phyloP scores from a whole-genome alignment of 2,113 vertebrate genomes.

The Diadophis punctatus region DNA sequence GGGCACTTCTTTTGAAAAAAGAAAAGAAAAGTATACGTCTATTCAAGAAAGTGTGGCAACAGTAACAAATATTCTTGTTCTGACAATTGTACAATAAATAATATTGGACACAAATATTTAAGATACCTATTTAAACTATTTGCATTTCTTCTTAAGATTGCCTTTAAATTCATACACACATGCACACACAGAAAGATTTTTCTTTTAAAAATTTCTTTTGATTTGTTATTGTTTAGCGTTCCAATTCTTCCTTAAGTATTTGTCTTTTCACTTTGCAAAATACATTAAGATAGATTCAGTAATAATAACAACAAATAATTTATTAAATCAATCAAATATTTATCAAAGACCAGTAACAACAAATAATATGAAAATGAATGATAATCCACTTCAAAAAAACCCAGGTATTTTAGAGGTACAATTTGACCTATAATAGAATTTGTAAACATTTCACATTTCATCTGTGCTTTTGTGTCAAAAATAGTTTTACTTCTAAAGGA shows the following conservation, averaged over 20 bases:
- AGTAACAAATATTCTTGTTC: background rate
- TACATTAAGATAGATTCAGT: background rate
- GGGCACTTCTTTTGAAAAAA: background rate
- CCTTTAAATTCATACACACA: background rate
- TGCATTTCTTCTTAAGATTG: background rate
- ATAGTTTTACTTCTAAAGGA: conserved; percentile 77
- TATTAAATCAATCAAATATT: background rate
- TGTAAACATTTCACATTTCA: conserved; percentile 72
- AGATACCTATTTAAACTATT: background rate
- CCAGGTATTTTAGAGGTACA: conserved; percentile 48
- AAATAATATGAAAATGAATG: conserved; percentile 14
- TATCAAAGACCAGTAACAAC: background rate
- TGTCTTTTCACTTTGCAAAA: background rate
- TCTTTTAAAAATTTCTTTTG: background rate
- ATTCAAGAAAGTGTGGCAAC: background rate
- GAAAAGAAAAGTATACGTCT: background rate
- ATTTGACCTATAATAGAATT: conserved; percentile 55
- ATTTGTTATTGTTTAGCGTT: background rate
- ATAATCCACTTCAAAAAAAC: conserved; percentile 48
- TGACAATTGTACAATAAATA: background rate
- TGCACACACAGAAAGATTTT: background rate
- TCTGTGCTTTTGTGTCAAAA: conserved; percentile 68
- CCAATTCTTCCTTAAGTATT: background rate
- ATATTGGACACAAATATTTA: background rate
- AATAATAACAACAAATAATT: background rate